A percentile compares a stretch with the other conserved stretches of the same genome.
Evolutionary conservation across 2,888 invertebrate genomes (phyloP).

Genomic region (Coenonympha arcania): DNA sequence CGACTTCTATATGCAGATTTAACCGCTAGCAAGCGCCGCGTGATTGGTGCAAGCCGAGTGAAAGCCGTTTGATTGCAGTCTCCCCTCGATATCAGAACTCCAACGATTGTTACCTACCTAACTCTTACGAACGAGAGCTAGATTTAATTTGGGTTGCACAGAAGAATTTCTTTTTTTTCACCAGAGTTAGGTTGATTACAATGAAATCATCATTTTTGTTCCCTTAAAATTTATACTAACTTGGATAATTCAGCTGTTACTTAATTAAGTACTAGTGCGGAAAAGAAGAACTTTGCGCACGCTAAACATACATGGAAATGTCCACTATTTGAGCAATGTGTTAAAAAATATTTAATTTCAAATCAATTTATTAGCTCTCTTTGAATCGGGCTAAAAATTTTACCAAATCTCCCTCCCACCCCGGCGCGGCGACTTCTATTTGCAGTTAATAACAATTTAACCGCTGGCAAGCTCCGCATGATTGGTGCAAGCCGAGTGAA

Average conservation of each 20-base stretch:
- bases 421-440: slow-evolving; percentile 1
- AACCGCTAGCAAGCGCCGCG: not conserved
- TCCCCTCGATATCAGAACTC: not conserved
- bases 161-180: no score
- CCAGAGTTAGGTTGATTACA: no score
- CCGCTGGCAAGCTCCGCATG: not conserved
- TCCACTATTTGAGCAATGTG: no score
- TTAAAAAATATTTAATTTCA: no score
- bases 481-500: slow-evolving; percentile 3
- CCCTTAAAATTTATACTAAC: no score
- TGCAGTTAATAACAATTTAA: slow-evolving; percentile 11
- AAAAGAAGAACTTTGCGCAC: no score
- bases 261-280: no score
- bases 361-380: not conserved
- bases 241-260: no score
- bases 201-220: no score
- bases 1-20: slow-evolving; percentile 8
- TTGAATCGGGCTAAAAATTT: not conserved
- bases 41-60: slow-evolving; percentile 5
- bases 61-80: slow-evolving; percentile 4
- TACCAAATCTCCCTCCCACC: not conserved
- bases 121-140: not conserved
- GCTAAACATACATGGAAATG: no score
- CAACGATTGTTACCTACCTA: slow-evolving; percentile 2
- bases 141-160: not conserved